Evolutionary conservation across 1,140 invertebrate genomes (phyloP).

Genomic region (Papilio xuthus): DNA sequence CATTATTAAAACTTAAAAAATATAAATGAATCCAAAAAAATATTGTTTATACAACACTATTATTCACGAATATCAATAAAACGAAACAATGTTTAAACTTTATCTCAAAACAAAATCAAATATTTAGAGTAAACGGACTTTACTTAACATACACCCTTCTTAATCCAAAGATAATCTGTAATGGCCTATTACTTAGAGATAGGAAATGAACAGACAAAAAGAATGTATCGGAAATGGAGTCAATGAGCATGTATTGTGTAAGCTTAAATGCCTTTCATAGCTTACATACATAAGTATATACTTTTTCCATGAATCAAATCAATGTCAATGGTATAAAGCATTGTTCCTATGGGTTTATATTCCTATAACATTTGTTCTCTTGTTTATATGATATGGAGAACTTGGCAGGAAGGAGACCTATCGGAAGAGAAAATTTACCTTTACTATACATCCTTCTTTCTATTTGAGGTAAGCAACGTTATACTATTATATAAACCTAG

Average conservation of each 20-base stretch:
- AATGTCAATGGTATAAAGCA: neutral
- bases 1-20: neutral
- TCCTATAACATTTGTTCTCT: neutral
- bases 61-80: too few species aligned
- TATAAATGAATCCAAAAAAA: too few species aligned
- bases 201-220: constrained; percentile 9
- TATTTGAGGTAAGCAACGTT: neutral
- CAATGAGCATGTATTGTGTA: neutral
- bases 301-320: neutral
- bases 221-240: constrained; percentile 14
- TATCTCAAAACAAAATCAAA: neutral
- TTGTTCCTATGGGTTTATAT: neutral
- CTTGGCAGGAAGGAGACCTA: too few species aligned
- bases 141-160: neutral
- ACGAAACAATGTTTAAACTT: neutral
- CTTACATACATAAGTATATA: neutral
- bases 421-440: neutral
- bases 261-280: neutral
- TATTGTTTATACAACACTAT: too few species aligned
- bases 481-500: too few species aligned
- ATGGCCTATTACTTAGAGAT: neutral
- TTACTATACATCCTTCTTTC: neutral
- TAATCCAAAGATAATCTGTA: constrained; percentile 1
- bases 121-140: neutral
- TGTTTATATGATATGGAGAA: too few species aligned